Conservation (phyloP, 1,140 invertebrate genomes). For the Delia radicum region DNA sequence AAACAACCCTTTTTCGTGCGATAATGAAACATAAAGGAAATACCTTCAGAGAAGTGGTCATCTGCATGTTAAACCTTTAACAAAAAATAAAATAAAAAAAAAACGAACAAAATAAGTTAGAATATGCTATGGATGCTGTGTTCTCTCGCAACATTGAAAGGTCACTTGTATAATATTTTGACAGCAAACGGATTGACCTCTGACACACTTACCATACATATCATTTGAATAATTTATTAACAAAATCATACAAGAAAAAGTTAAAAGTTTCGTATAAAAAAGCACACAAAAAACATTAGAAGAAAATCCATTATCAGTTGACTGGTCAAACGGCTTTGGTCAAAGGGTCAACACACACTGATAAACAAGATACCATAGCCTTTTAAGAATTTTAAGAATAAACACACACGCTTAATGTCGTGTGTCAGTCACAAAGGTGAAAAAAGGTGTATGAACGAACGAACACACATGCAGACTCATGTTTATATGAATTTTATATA, state of each 20-base stretch:
- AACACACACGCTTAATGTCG: neutral
- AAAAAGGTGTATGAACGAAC: neutral
- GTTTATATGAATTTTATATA: no score
- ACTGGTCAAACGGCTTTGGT: neutral
- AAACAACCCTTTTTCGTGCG: neutral
- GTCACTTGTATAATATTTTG: neutral
- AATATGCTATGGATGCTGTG: slow-evolving; percentile 7
- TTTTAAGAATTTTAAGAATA: neutral
- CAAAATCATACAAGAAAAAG: neutral
- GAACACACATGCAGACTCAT: neutral
- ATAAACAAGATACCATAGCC: no score
- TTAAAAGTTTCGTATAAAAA: neutral
- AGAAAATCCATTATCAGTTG: neutral
- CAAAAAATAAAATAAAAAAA: neutral
- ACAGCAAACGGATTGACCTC: neutral
- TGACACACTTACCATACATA: neutral
- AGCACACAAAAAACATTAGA: neutral
- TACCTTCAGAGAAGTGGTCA: neutral
- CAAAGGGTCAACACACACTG: neutral
- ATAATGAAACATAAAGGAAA: neutral
- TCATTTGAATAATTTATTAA: neutral
- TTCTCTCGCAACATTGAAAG: neutral
- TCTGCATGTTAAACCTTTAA: neutral
- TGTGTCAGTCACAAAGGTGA: neutral
- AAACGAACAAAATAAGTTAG: neutral